A percentile compares a stretch with the other conserved stretches of the same genome.
phyloP scores from a whole-genome alignment of 2,113 vertebrate genomes.

The Carlito syrichta region DNA sequence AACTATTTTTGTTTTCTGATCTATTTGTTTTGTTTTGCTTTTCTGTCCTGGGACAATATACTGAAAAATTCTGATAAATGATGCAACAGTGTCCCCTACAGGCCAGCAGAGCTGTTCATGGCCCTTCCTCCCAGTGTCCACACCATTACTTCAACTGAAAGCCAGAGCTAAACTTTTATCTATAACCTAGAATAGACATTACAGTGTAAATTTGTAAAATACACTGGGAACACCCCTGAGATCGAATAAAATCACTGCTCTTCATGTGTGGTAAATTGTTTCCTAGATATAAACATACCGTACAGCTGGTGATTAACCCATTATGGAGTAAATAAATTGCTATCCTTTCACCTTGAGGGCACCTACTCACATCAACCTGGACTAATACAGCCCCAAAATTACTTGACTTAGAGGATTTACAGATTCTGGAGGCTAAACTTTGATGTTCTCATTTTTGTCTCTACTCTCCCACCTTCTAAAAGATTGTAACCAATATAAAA shows the following conservation, averaged over 20 bases:
- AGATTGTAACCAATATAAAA: constrained; percentile 23
- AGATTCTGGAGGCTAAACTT: constrained; percentile 51
- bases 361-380: constrained; percentile 52
- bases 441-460: neutral
- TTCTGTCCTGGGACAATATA: constrained; percentile 78
- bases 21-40: neutral
- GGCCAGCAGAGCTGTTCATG: constrained; percentile 71
- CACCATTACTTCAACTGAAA: neutral
- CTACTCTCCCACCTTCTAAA: neutral
- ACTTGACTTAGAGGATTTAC: constrained; percentile 48
- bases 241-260: constrained; percentile 66
- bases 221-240: constrained; percentile 51
- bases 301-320: constrained; percentile 41
- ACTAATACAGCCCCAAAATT: constrained; percentile 33
- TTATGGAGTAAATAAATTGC: neutral
- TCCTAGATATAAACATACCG: constrained; percentile 38
- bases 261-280: neutral
- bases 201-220: constrained; percentile 58
- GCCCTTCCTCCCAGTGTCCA: neutral
- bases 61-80: constrained; percentile 73
- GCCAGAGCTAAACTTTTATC: constrained; percentile 58
- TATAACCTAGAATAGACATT: constrained; percentile 44
- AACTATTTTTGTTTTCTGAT: constrained; percentile 31
- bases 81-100: constrained; percentile 86
- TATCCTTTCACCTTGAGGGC: constrained; percentile 9